Evolutionary conservation across 1,140 invertebrate species (phyloP).

Genomic region (Saccostrea glomerata): DNA sequence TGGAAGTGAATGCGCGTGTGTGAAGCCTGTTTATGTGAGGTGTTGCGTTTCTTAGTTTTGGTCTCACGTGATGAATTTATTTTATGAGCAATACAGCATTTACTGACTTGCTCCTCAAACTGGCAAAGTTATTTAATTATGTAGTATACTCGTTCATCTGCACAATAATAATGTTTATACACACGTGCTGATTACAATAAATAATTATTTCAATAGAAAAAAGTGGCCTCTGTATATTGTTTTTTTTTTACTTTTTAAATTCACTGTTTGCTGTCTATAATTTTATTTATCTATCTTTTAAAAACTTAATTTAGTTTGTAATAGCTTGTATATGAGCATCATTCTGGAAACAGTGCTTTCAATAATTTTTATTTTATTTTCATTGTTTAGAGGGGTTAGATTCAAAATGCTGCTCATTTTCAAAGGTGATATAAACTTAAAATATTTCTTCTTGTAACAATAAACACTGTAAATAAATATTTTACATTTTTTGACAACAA

Average conservation of each 20-base stretch:
- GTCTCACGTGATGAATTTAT: background rate
- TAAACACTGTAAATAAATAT: background rate
- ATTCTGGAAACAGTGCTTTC: background rate
- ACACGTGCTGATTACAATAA: background rate
- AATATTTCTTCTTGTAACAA: background rate
- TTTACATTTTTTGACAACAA: background rate
- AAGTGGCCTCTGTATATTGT: background rate
- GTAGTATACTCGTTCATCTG: background rate
- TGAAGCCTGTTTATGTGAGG: background rate
- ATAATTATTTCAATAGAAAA: background rate
- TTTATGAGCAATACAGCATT: background rate
- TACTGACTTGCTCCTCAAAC: background rate
- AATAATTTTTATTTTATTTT: background rate
- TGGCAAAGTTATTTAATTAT: background rate
- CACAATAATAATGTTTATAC: background rate
- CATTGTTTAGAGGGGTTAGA: background rate
- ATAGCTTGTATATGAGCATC: background rate
- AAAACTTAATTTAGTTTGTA: background rate
- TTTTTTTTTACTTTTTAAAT: background rate
- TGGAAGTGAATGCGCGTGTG: background rate
- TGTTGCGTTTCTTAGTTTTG: background rate
- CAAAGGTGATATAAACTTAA: background rate
- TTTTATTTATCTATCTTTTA: background rate
- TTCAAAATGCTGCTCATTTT: background rate
- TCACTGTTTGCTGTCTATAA: background rate